Evolutionary conservation across 2,113 vertebrate species (phyloP).

Genomic region (Todiramphus chloris): DNA sequence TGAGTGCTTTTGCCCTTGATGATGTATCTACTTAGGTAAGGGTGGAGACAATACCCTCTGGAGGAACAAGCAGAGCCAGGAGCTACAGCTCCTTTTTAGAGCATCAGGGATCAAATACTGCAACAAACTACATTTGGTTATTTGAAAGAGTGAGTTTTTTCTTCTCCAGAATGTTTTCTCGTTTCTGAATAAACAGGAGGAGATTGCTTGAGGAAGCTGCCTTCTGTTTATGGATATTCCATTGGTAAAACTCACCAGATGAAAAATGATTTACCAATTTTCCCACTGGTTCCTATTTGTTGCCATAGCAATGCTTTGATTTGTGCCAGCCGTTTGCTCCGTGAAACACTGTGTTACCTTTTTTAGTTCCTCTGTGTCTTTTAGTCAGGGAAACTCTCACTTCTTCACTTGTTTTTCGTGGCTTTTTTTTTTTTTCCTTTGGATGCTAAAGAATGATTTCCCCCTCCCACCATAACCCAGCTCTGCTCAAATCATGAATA

Average conservation of each 20-base stretch:
- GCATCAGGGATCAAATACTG: not conserved
- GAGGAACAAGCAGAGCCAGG: not conserved
- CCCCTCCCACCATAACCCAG: not conserved
- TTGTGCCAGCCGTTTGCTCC: not conserved
- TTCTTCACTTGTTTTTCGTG: not conserved
- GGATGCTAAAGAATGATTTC: not conserved
- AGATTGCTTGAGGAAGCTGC: not conserved
- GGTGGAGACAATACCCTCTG: not conserved
- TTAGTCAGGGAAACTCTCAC: not conserved
- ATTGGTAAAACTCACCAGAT: not conserved
- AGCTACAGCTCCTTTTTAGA: not conserved
- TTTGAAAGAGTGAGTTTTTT: not conserved
- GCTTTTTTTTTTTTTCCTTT: not conserved
- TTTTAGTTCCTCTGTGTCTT: not conserved
- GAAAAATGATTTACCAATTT: not conserved
- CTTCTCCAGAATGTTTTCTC: not conserved
- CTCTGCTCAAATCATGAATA: slow-evolving; percentile 33
- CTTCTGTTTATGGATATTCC: not conserved
- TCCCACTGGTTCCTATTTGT: not conserved
- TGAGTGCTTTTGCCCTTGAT: not conserved
- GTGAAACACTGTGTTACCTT: not conserved
- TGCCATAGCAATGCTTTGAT: not conserved
- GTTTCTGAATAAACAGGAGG: not conserved
- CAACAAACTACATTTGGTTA: not conserved
- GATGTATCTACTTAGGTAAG: not conserved